phyloP scores from a whole-genome alignment of 2,797 vertebrate species.

The Onychomys leucogaster region DNA sequence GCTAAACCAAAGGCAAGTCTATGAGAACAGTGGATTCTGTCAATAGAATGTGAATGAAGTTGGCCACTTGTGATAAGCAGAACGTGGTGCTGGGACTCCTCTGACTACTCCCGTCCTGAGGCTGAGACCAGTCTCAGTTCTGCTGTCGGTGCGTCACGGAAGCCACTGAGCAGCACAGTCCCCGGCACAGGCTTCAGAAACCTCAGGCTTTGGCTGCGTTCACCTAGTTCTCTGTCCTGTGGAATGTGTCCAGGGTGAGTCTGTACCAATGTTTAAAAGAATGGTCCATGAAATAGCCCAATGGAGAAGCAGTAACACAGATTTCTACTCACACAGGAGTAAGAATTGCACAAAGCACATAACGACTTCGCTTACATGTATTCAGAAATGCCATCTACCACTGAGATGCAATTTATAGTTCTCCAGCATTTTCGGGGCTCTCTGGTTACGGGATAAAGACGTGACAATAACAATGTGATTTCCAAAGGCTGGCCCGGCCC shows the following conservation, averaged over 20 bases:
- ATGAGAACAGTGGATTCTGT: neutral
- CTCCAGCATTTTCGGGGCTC: constrained; percentile 8
- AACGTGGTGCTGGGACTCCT: neutral
- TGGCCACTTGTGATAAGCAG: constrained; percentile 2
- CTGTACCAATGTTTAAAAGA: neutral
- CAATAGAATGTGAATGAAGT: constrained; percentile 26
- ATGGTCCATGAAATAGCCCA: neutral
- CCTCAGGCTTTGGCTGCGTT: constrained; percentile 23
- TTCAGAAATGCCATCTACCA: constrained; percentile 16
- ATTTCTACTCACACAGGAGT: neutral
- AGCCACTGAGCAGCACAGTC: neutral
- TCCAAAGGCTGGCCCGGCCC: neutral
- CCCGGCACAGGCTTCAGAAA: neutral
- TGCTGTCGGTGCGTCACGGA: neutral
- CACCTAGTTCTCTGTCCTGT: neutral
- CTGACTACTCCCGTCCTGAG: neutral
- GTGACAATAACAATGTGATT: constrained; percentile 19
- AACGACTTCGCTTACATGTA: constrained; percentile 37
- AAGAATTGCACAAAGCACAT: constrained; percentile 32
- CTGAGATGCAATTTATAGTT: constrained; percentile 31
- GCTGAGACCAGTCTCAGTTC: neutral
- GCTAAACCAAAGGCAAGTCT: constrained; percentile 3
- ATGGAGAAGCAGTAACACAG: neutral
- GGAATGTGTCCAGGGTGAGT: neutral
- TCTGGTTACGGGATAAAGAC: constrained; percentile 22